Conservation (phyloP, 2,888 invertebrate genomes). For the Epinotia ramella region DNA sequence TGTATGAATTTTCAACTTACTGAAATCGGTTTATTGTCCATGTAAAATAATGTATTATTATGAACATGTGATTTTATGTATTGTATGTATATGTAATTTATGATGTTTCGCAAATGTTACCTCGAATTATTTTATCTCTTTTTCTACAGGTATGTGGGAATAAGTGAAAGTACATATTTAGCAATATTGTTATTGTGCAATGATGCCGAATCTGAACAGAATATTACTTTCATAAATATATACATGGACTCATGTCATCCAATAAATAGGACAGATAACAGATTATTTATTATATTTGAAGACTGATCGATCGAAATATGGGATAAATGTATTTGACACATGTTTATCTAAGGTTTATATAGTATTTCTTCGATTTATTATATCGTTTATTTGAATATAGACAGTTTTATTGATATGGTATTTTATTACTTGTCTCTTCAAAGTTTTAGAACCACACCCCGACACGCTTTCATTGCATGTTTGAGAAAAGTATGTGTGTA, state of each 20-base stretch:
- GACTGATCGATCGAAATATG: slow-evolving; percentile 61
- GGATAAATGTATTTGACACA: slow-evolving; percentile 56
- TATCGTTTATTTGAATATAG: slow-evolving; percentile 61
- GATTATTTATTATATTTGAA: slow-evolving; percentile 48
- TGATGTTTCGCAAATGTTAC: slow-evolving; percentile 34
- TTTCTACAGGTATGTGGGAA: slow-evolving; percentile 19
- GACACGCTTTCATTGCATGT: too few relatives aligned
- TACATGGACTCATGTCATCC: slow-evolving; percentile 26
- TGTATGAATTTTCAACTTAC: slow-evolving; percentile 29
- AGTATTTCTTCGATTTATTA: slow-evolving; percentile 60
- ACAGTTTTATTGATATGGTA: slow-evolving; percentile 53
- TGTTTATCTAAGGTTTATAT: slow-evolving; percentile 65
- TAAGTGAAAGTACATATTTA: slow-evolving; percentile 21
- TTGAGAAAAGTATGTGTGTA: too few relatives aligned
- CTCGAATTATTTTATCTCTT: slow-evolving; percentile 35
- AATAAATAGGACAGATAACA: slow-evolving; percentile 32
- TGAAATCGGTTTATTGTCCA: slow-evolving; percentile 31
- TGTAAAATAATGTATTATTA: slow-evolving; percentile 3
- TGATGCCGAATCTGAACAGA: slow-evolving; percentile 22
- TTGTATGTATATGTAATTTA: slow-evolving; percentile 37
- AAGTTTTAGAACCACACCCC: too few relatives aligned
- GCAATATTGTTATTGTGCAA: slow-evolving; percentile 39
- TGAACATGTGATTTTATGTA: not conserved
- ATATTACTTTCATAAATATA: slow-evolving; percentile 40
- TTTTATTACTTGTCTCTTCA: slow-evolving; percentile 3